These are phyloP conservation scores for Patella pellucida DNA, from an alignment of 2,888 invertebrate species.

Conservation along the genomic window DNA sequence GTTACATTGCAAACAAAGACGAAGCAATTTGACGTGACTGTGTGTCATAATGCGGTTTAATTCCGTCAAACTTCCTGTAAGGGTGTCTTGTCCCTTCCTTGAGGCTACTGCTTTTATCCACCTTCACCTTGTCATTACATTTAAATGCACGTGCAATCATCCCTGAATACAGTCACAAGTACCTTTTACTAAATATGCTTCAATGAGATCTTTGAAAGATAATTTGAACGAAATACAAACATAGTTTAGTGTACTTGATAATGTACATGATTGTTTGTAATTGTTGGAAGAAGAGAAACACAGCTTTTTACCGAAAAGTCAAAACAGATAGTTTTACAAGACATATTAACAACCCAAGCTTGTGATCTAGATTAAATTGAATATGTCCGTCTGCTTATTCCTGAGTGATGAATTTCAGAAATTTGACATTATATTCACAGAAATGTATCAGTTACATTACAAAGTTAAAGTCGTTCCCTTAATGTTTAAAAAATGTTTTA, in stretches of 20 bases:
- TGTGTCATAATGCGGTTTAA: constrained; percentile 23
- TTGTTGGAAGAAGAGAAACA: no score
- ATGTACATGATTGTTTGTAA: background rate
- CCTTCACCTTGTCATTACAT: background rate
- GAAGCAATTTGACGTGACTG: constrained; percentile 25
- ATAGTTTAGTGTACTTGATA: background rate
- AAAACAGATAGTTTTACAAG: no score
- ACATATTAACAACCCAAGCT: no score
- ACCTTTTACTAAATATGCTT: background rate
- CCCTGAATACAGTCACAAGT: background rate
- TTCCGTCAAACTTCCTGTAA: constrained; percentile 25
- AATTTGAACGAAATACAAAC: background rate
- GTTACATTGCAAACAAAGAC: constrained; percentile 27
- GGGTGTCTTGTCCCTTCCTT: constrained; percentile 14
- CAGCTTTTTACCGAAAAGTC: no score
- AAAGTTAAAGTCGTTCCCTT: no score
- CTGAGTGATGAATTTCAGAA: no score
- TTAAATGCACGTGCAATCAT: constrained; percentile 7
- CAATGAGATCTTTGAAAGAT: no score
- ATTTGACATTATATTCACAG: no score
- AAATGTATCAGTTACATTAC: no score
- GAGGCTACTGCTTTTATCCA: constrained; percentile 10
- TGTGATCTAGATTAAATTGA: no score
- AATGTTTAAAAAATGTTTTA: no score
- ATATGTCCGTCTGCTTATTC: no score